Evolutionary conservation across 2,113 vertebrate genomes (phyloP).

Genomic region (Percina caprodes): DNA sequence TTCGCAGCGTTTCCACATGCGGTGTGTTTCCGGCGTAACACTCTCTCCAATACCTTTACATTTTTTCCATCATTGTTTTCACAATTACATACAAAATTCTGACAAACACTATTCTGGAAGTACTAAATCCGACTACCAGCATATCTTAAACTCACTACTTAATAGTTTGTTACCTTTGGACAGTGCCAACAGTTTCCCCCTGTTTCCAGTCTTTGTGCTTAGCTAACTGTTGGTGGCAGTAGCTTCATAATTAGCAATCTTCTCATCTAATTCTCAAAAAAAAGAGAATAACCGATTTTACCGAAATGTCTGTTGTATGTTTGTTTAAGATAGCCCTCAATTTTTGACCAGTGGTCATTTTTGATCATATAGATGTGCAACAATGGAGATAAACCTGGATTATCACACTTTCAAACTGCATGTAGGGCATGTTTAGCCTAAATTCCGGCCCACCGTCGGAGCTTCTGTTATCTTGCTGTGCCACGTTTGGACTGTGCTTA

Average conservation of each 20-base stretch:
- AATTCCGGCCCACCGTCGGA: too few species aligned
- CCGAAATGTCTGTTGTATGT: not conserved
- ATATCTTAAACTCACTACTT: not conserved
- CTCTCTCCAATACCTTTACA: not conserved
- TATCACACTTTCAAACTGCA: conserved; percentile 38
- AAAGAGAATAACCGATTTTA: not conserved
- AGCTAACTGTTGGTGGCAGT: not conserved
- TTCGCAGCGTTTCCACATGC: too few species aligned
- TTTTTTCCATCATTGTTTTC: not conserved
- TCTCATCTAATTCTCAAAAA: not conserved
- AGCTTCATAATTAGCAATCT: not conserved
- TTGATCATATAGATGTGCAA: conserved; percentile 11
- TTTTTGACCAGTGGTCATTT: not conserved
- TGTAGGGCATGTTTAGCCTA: conserved; percentile 33
- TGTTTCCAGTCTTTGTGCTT: not conserved
- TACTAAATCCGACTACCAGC: not conserved
- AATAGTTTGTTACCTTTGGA: not conserved
- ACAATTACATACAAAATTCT: not conserved
- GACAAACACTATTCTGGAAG: not conserved
- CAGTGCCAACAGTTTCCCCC: not conserved
- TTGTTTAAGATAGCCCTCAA: not conserved
- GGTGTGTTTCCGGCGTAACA: not conserved
- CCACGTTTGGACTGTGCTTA: conserved; percentile 20
- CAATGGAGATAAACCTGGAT: conserved; percentile 28
- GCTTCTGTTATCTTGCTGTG: conserved; percentile 27